Base-by-base conservation (phyloP, 2,797 vertebrate species). In the Gambusia yucatana region DNA sequence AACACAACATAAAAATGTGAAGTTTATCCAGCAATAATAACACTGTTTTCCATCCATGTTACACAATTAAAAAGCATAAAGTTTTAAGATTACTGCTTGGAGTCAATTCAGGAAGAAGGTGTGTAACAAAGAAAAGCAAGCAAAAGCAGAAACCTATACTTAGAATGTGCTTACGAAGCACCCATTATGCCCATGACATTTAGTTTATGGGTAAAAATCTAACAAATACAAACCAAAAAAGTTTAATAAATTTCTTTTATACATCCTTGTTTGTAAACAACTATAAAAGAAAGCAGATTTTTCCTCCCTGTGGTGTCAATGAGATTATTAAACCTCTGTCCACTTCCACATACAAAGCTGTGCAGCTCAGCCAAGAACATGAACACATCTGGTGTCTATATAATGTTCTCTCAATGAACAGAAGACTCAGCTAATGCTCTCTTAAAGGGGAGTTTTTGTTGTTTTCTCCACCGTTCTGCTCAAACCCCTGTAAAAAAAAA, bases 381-480 rank as follows among this genome's bases (percentile, higher is more conserved):
- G 61, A 83, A 86, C 86, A 95, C 94, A 94, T 94, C 93, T 94
- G 93, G 90, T 92, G 91, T 93, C 83, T 86, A 93, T 94, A 92
- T 90, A 89, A 76, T 93, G 93, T 94, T 88, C 92, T 88, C 71
- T 87, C 90, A 84, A 90, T 89, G 85, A 91, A 89, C 81, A 79
- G 83, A 87, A 80, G 46, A 44, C 63, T 83, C 55, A 63, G 83
- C 82, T 78, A 84, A 90, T 88, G 89, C 85, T 84, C 78, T 84
- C 82, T 87, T 86, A 77, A 52, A 74, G 74, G 91, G 86, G 80
- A 71, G 73, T 77, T 85, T 70, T 65, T 79, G 63, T 89, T 89
- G 83, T 92, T 88, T 87, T 77, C 72, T 55, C 33, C 17, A 80
- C 50, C 1, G 33, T 47, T 67, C 43, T 67, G 81, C 79, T 39